Base-by-base conservation (phyloP, 2,888 invertebrate genomes). In the Tryphoninae sp. region DNA sequence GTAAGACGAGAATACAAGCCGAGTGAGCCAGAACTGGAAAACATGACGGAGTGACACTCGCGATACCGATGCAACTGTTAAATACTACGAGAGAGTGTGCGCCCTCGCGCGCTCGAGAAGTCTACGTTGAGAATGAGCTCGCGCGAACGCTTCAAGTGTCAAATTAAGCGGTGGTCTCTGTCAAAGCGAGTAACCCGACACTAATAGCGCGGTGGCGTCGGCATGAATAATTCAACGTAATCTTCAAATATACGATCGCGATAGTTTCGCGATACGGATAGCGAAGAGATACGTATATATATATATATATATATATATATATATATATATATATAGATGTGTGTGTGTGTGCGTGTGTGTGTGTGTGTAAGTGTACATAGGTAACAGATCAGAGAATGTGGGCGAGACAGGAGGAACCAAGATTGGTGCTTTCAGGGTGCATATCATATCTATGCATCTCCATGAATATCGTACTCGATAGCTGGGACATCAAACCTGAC, bases 111-210 rank as follows among this genome's bases (percentile, higher is more conserved):
- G 62, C 8, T 58, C 13, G 22, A 11, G 45, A 9, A 26, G 22
- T 40, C 11, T 62, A 62, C 11, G 19, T 11, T 19, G 13, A 62
- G 53, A 33, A 73, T 53, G 62, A 26, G 53, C 13, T 8, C 53
- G 61, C 22, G 73, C 62, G 45, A 64, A 71, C 19, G 65, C 85
- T 87, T 90, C 88, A 89, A 86, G 86, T 90, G 90, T 89, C 90
- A 89, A 90, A 90, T 90, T 90, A 90, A 87, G 86, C 85, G 84
- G 86, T 88, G 86, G 87, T 87, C 87, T 86, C 88, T 86, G 90
- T 89, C 89, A 89, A 89, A 90, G 88, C 83, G 87, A 87, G 88
- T 88, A 87, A 87, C 86, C 83, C 81, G 89, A 89, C 88, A 88
- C 89, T 87, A 88, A 89, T 89, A 88, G 87, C 86, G 85, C 84